Evolutionary conservation across 2,888 invertebrate species (phyloP).

Genomic region (Exocentrus adspersus): DNA sequence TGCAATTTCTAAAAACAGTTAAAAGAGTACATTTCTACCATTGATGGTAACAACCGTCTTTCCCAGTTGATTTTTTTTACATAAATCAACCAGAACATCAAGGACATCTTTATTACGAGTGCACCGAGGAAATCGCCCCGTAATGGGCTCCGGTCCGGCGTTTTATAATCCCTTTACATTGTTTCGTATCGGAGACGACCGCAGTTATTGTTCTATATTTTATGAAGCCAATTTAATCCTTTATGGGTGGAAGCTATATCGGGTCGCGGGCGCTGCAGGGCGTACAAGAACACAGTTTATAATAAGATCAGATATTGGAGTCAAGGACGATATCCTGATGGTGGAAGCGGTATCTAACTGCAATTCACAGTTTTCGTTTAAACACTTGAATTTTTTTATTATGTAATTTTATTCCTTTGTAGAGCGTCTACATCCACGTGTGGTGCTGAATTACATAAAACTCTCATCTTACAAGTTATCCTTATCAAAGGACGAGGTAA

Average conservation of each 20-base stretch:
- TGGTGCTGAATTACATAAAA: too few relatives aligned
- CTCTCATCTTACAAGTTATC: too few relatives aligned
- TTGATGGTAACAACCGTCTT: too few relatives aligned
- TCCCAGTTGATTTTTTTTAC: too few relatives aligned
- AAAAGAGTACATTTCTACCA: too few relatives aligned
- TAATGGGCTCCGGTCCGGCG: not conserved
- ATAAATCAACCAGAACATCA: not conserved
- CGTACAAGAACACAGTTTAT: constrained; percentile 3
- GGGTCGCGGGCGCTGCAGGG: not conserved
- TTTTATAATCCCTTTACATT: constrained; percentile 10
- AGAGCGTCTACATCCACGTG: too few relatives aligned
- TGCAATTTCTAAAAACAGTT: too few relatives aligned
- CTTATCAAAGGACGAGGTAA: too few relatives aligned
- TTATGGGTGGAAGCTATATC: constrained; percentile 14
- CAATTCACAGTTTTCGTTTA: too few relatives aligned
- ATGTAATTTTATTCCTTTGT: too few relatives aligned
- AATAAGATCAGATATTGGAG: constrained; percentile 8
- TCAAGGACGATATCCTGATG: constrained; percentile 14
- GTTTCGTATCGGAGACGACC: constrained; percentile 2
- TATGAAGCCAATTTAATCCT: constrained; percentile 18
- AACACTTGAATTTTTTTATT: too few relatives aligned
- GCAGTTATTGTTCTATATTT: constrained; percentile 7
- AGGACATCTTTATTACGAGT: not conserved
- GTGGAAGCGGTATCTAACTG: too few relatives aligned
- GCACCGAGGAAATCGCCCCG: not conserved